Evolutionary conservation across 2,113 vertebrate species (phyloP), one percentile per base, ranked within the genome.

Genomic region (Lepus europaeus): DNA sequence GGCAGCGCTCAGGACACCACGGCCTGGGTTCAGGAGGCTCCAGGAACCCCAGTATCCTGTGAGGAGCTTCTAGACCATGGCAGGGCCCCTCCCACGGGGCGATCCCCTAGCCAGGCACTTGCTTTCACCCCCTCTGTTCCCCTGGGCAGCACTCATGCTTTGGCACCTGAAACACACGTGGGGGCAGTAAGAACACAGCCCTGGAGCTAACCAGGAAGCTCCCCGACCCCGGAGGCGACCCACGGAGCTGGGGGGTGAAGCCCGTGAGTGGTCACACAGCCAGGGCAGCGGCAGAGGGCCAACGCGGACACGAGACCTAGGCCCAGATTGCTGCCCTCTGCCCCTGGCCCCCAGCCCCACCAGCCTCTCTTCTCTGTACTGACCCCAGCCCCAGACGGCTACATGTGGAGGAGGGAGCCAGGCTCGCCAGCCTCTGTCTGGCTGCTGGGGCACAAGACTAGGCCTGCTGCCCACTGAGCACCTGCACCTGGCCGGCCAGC

Each of bases 401-500:
- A 39, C 25, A 22, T 6, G 6, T 20, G n/a, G 27, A 53, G 29
- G 51, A 69, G 64, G 63, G 49, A 31, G 23, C 53, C 1, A 45
- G 39, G 9, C 12, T 74, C 16, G 5, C 11, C 83, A 73, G 20
- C 33, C 45, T 69, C 29, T 77, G 78, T 79, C 5, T 22, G 19
- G 66, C 12, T 56, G 53, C 9, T 22, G 51, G 20, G 11, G 51
- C 6, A 11, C 1, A 12, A 72, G 49, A 11, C 45, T 45, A 17
- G 23, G n/a, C 56, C 51, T 1, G 17, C 10, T 27, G 17, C 23
- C 6, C 7, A 1, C 23, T 7, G 59, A 7, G 22, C 1, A 3
- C 16, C 56, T 12, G 33, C 1, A 17, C 39, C 9, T 1, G 6
- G 23, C 2, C 31, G 20, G 23, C 25, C 27, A 31, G n/a, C 63